Base-by-base conservation (phyloP, 1,140 invertebrate genomes). In the Anastrepha obliqua region DNA sequence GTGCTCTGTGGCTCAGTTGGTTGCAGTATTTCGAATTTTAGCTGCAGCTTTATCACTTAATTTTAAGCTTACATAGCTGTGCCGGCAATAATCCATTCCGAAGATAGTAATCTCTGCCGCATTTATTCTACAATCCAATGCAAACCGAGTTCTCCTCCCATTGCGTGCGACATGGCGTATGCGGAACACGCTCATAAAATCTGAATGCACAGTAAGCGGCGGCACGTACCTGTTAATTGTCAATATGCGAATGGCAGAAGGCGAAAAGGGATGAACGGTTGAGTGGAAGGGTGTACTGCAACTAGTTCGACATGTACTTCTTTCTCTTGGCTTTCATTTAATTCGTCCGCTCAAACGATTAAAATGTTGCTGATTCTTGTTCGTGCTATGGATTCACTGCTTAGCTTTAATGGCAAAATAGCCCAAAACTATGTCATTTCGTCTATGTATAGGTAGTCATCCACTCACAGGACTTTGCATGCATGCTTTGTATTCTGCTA, bases 31-130 rank as follows among this genome's bases (percentile, higher is more conserved):
- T 81, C 44, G 9, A 9, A 58, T n/a, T 81, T 55, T 55, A 55
- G 47, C 47, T 6, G 2, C 74, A n/a, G 47, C 74, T 81, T 51
- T 81, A 81, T 81, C 47, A 74, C 74, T 55, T 81, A 81, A 81
- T 81, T 55, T 81, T 15, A 17, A 81, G 47, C 47, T 81, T 58
- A 81, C 47, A 81, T 55, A 55, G 8, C n/a, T 55, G 47, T 29
- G 74, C 8, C 44, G 44, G 17, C 74, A 15, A 29, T 81, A 81
- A 81, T 55, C 47, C 74, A 29, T 81, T 81, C 55, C 20, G 7
- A 81, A 81, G 74, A 55, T 81, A 51, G 17, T 81, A 81, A 81
- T 81, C 74, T 55, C n/a, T 51, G 17, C 17, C 20, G 74, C 47
- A 44, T 55, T 81, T 81, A 55, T 55, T 58, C 17, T 9, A 20